Evolutionary conservation across 2,888 invertebrate genomes (phyloP).

Genomic region (Trilocha varians): DNA sequence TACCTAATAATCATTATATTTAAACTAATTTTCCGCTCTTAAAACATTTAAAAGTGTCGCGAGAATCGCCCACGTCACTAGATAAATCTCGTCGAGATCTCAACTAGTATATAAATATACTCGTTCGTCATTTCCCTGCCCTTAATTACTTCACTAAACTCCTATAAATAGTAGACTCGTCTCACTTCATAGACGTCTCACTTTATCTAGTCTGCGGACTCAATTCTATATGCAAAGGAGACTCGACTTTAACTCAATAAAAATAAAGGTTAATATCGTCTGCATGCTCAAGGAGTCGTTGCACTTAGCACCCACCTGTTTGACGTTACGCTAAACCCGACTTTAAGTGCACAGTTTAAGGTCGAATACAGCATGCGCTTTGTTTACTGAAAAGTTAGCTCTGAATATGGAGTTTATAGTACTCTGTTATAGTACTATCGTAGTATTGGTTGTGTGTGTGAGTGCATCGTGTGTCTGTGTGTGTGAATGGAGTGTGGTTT

Average conservation of each 20-base stretch:
- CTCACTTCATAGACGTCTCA: constrained; percentile 59
- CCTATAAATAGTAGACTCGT: constrained; percentile 59
- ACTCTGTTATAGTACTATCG: constrained; percentile 57
- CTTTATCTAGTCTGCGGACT: constrained; percentile 11
- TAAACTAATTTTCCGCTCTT: not conserved
- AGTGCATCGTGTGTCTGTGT: constrained; percentile 28
- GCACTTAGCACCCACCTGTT: constrained; percentile 56
- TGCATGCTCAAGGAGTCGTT: constrained; percentile 23
- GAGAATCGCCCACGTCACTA: not conserved
- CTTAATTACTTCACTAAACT: constrained; percentile 41
- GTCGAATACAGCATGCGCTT: constrained; percentile 15
- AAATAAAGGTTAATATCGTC: not conserved
- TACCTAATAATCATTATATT: not conserved
- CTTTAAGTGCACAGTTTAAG: constrained; percentile 22
- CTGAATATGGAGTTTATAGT: constrained; percentile 66
- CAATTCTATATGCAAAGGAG: constrained; percentile 1
- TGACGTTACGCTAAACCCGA: constrained; percentile 17
- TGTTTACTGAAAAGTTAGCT: constrained; percentile 31
- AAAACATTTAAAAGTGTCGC: not conserved
- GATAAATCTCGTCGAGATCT: not conserved
- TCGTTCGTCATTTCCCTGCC: constrained; percentile 2
- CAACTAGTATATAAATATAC: not conserved
- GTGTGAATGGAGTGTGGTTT: constrained; percentile 48
- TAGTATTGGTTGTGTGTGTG: constrained; percentile 41
- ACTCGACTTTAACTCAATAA: not conserved